phyloP scores from a whole-genome alignment of 2,888 invertebrate genomes.

The Catocala sponsa region DNA sequence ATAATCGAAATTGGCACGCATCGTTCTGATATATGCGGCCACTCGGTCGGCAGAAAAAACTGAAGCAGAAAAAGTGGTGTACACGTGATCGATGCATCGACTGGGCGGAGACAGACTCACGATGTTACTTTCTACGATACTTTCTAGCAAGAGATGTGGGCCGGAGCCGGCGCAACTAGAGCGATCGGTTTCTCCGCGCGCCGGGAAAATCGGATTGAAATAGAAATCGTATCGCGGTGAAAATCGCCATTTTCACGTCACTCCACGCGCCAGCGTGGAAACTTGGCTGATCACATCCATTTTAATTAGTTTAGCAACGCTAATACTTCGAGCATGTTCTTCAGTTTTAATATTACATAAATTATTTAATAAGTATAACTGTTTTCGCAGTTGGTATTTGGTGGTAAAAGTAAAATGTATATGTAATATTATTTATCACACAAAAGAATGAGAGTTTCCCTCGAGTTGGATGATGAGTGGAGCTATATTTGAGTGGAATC shows the following conservation, averaged over 20 bases:
- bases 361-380: neutral
- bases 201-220: constrained; percentile 87
- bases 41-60: constrained; percentile 60
- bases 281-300: constrained; percentile 51
- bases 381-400: neutral
- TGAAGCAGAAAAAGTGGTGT: constrained; percentile 68
- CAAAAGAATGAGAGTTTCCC: constrained; percentile 6
- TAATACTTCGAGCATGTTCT: neutral
- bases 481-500: constrained; percentile 44
- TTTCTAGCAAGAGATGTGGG: constrained; percentile 88
- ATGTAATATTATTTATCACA: no score
- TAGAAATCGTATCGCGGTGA: constrained; percentile 84
- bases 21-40: constrained; percentile 47
- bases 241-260: constrained; percentile 84
- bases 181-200: constrained; percentile 86
- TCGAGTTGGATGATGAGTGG: constrained; percentile 24
- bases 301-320: constrained; percentile 28
- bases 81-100: constrained; percentile 81
- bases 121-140: constrained; percentile 88
- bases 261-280: constrained; percentile 72
- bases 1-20: constrained; percentile 48
- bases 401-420: no score
- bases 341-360: constrained; percentile 1
- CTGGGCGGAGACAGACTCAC: constrained; percentile 76
- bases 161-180: constrained; percentile 83